Base-by-base conservation (phyloP, 2,797 vertebrate species). In the Agapornis canus region DNA sequence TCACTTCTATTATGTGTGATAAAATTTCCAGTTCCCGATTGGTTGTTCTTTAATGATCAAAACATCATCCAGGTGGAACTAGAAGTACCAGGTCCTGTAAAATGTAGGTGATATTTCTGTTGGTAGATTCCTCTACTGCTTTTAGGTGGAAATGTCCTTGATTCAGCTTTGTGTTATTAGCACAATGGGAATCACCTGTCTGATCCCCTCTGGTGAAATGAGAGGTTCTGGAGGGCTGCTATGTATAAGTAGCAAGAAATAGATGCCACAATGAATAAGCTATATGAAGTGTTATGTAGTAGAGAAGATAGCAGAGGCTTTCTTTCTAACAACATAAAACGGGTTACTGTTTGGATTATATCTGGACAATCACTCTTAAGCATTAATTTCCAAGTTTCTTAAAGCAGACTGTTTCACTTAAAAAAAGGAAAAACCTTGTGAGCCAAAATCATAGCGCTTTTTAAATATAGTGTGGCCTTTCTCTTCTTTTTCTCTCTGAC, bases 201-300 rank as follows among this genome's bases (percentile, higher is more conserved):
- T 84, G 85, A 45, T 63, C 32, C 42, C 35, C 61, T 11, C 7
- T 1, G 1, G 54, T 82, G 71, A 76, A 86, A 45, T 43, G 11
- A 25, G 60, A 48, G 22, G 10, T 78, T 71, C 13, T 11, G 10
- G 39, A 23, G 23, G 9, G 22, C 37, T 69, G 42, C 81, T 69
- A 0, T 0, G 0, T 52, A 11, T 0, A 0, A 29, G 25, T 47
- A 54, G 18, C 26, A 75, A 63, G 66, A 79, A 61, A 42, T 40
- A 39, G 27, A 35, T 81, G 59, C 52, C 31, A 23, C 37, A 17
- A 5, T 32, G 40, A 79, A 26, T 37, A 32, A 90, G 39, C 27
- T 25, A 2, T 7, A 17, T 4, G 0, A 70, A 61, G 31, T 39
- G 54, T 35, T 77, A 8, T 2, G 11, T 51, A 15, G 21, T 9